Evolutionary conservation across 2,888 invertebrate genomes (phyloP).

Genomic region (Agriopis aurantiaria): DNA sequence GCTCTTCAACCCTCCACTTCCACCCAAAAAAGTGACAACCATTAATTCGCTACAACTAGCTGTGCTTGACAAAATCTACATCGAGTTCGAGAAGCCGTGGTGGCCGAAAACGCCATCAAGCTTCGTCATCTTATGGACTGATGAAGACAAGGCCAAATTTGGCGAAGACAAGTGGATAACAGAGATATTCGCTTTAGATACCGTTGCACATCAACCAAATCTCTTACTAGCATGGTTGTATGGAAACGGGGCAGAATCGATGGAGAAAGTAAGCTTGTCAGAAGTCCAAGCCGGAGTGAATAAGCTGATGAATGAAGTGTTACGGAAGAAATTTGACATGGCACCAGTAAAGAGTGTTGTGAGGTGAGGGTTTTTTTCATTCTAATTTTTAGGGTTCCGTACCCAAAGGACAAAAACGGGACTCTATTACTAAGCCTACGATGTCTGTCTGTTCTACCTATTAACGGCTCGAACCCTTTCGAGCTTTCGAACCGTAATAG

Average conservation of each 20-base stretch:
- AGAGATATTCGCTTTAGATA: constrained; percentile 87
- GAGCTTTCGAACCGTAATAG: too few species aligned
- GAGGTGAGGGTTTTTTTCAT: constrained; percentile 67
- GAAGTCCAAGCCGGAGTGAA: constrained; percentile 84
- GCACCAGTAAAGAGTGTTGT: constrained; percentile 81
- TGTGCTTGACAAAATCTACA: constrained; percentile 89
- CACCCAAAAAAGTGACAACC: constrained; percentile 82
- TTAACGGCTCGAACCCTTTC: too few species aligned
- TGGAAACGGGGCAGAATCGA: constrained; percentile 86
- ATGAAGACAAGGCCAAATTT: constrained; percentile 81
- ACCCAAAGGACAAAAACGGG: too few species aligned
- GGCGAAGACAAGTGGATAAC: constrained; percentile 86
- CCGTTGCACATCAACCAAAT: constrained; percentile 87
- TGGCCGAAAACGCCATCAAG: constrained; percentile 84
- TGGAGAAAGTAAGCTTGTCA: constrained; percentile 86
- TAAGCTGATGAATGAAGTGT: constrained; percentile 83
- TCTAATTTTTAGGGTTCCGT: too few species aligned
- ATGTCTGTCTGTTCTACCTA: too few species aligned
- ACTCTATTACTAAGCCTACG: too few species aligned
- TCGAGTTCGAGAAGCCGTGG: constrained; percentile 89
- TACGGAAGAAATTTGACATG: constrained; percentile 80
- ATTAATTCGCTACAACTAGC: constrained; percentile 89
- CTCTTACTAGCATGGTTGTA: constrained; percentile 89
- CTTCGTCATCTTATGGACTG: constrained; percentile 86
- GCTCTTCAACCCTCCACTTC: constrained; percentile 87